Evolutionary conservation across 2,113 vertebrate genomes (phyloP), one percentile per base, ranked within the genome.

Genomic region (Polypterus bichir): DNA sequence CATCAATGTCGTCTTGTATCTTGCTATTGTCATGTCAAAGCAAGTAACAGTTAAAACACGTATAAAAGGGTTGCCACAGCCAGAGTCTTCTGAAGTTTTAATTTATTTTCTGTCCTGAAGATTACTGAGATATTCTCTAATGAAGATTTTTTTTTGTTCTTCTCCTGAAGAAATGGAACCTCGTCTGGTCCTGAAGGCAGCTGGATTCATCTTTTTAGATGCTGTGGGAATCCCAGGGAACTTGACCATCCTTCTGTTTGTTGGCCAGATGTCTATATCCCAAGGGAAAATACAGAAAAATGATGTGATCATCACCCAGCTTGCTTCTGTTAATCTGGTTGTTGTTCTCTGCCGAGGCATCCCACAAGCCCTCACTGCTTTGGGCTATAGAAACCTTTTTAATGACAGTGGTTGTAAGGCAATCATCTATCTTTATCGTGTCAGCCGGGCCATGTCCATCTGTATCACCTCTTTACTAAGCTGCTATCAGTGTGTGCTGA

Each of bases 341-440:
- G 68, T 70, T 3, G 66, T 67, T 6, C 55, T 70, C 48, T 63
- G 60, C 7, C 61, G 64, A 47, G 62, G 65, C 4, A 47, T 70
- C 27, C 68, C 68, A 1, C 64, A 70, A 58, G 56, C 68, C 10
- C 61, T 66, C 10, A 53, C 63, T n/a, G 60, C 27, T 27, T 27
- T 27, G 27, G 27, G 27, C 27, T 27, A 27, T 27, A 27, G 27
- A 27, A 27, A 27, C 68, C 6, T 56, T 70, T 67, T 70, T 44
- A 63, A 67, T 59, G 68, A 70, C 49, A 47, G 48, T 44, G 68
- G 66, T 7, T 70, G 69, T 27, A 70, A 70, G 55, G 7, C 65
- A n/a, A 44, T 70, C 47, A 65, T 64, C 7, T 70, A 66, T 11
- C 67, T 51, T 4, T 67, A 70, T 54, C 53, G 69, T 4, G 65